Conservation (phyloP, 2,113 vertebrate genomes). For the Lontra canadensis region DNA sequence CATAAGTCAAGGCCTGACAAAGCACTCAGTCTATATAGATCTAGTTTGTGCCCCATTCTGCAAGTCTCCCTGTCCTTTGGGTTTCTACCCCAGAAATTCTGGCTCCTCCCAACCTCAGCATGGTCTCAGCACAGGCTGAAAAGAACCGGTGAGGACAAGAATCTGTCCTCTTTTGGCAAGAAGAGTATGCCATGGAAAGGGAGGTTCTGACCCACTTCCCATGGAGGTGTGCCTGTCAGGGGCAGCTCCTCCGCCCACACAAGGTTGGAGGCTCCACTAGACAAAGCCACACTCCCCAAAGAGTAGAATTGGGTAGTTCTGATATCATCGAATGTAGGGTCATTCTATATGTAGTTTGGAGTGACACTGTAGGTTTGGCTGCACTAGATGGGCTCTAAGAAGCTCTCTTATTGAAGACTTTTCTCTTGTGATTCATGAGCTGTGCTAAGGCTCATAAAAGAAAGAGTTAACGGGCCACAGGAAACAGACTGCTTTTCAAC, state of each 20-base stretch:
- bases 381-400: neutral
- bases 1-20: neutral
- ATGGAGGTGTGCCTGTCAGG: neutral
- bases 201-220: neutral
- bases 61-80: neutral
- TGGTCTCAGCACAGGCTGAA: neutral
- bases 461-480: neutral
- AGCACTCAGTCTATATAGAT: neutral
- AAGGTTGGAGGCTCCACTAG: neutral
- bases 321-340: neutral
- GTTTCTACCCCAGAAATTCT: neutral
- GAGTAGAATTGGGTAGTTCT: neutral
- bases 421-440: neutral
- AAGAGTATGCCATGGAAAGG: accelerated
- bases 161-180: neutral
- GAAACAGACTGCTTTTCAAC: neutral
- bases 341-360: neutral
- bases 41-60: neutral
- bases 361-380: neutral
- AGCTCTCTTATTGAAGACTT: neutral
- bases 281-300: neutral
- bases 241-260: neutral
- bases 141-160: neutral
- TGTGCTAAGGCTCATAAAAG: neutral
- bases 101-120: neutral